Conservation (phyloP, 1,140 invertebrate genomes). For the Drosophila yakuba region DNA sequence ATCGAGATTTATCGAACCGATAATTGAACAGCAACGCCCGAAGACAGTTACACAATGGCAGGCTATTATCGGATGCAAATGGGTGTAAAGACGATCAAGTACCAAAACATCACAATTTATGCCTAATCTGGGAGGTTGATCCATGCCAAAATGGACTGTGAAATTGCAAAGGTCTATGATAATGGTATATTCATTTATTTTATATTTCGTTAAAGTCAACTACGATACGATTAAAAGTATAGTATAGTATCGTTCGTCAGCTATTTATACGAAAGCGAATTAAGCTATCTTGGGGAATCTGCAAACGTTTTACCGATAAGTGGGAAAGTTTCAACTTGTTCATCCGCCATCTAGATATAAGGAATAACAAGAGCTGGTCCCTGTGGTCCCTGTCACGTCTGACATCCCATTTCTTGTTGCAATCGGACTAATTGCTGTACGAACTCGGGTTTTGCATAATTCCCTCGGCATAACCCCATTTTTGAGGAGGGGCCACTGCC, state of each 20-base stretch:
- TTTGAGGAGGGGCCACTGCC: conserved; percentile 19
- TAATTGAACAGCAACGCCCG: conserved; percentile 23
- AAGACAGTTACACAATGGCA: conserved; percentile 22
- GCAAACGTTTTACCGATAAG: conserved; percentile 18
- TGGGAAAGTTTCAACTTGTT: conserved; percentile 23
- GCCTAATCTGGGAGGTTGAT: background rate
- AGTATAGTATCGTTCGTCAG: too few species aligned
- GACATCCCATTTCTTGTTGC: conserved; percentile 65
- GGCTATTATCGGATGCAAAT: conserved; percentile 13
- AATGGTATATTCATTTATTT: background rate
- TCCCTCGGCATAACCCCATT: conserved; percentile 32
- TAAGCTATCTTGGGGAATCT: background rate
- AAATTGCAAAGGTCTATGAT: background rate
- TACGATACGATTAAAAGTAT: too few species aligned
- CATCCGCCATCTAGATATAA: background rate
- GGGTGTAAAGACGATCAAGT: conserved; percentile 6
- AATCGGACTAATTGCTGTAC: conserved; percentile 62
- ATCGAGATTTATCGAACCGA: conserved; percentile 34
- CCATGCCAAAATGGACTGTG: background rate
- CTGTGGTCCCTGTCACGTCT: conserved; percentile 4
- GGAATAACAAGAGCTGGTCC: background rate
- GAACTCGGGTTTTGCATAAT: conserved; percentile 53
- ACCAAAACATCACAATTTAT: background rate
- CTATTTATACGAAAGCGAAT: background rate
- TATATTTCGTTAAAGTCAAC: too few species aligned